Base-by-base conservation (phyloP, 2,113 vertebrate genomes). In the Baryphthengus martii region DNA sequence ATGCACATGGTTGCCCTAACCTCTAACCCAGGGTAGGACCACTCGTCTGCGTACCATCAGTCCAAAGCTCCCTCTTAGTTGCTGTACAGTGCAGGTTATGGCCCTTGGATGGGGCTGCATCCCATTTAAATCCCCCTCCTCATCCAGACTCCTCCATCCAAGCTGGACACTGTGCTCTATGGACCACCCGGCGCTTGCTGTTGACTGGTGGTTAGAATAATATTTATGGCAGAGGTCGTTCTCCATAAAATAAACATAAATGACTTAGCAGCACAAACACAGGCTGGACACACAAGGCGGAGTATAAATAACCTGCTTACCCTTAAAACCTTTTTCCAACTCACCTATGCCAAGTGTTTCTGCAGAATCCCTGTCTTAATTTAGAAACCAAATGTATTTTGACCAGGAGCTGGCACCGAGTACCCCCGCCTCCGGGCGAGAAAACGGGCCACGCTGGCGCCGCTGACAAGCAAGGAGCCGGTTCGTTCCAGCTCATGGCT, bases 241-340 rank as follows among this genome's bases (percentile, higher is more conserved):
- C 93, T 94, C 82, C 59, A 66, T 72, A 93, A 89, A 96, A 95
- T n/a, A 95, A 90, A 81, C 76, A 80, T 56, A n/a, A 96, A 89
- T 19, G 31, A 90, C 95, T 93, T 90, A 86, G 59, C 67, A 78
- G 90, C 49, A 61, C 79, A 78, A 92, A 93, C 83, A 75, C 58
- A 39, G 47, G 85, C 72, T 75, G 90, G 86, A 73, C 85, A 93
- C 24, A 11, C 85, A 75, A 89, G 86, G 50, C 76, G 62, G 80
- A 58, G 92, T 92, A 95, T 90, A 96, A 95, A 96, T 96, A 97
- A 96, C 90, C 92, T 78, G 89, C 85, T 94, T 94, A 96, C 91
- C 80, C 96, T 97, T 93, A 97, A 97, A 97, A 95, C 73, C 89
- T 93, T 95, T 90, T 95, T 87, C 93, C 94, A 95, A 37, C 86